phyloP scores from a whole-genome alignment of 2,797 vertebrate genomes.

The Darevskia mixta region DNA sequence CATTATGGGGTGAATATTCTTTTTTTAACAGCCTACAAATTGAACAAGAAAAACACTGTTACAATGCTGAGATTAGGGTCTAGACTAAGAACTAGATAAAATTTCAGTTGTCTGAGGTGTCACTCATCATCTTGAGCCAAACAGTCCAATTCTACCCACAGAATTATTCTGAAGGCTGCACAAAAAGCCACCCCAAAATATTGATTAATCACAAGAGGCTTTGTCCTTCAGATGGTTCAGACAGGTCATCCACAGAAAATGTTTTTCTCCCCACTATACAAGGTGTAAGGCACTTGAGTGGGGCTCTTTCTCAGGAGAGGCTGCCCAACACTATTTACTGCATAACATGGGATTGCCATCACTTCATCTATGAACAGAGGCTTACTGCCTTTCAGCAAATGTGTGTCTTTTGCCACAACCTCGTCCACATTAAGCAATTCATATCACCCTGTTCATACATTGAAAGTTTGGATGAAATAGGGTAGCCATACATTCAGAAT shows the following conservation, averaged over 20 bases:
- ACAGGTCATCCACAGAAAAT: neutral
- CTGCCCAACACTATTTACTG: neutral
- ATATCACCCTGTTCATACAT: neutral
- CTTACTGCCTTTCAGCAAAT: too few species aligned
- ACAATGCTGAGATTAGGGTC: neutral
- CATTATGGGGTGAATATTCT: too few species aligned
- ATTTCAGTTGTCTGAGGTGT: neutral
- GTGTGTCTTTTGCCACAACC: too few species aligned
- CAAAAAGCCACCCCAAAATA: neutral
- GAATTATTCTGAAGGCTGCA: neutral
- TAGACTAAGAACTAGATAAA: neutral
- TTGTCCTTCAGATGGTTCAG: neutral
- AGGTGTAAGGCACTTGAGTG: neutral
- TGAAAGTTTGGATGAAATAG: neutral
- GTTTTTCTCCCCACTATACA: neutral
- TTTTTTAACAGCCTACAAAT: neutral
- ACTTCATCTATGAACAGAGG: too few species aligned
- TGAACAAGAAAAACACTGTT: neutral
- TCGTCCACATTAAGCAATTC: too few species aligned
- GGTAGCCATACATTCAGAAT: too few species aligned
- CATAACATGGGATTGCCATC: neutral
- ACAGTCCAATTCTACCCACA: neutral
- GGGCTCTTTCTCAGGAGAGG: neutral
- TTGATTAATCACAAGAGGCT: neutral
- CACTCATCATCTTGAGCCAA: neutral